Percentiles rank a stretch among this genome's conserved stretches.
These are phyloP conservation scores for Lepisosteus osseus DNA, from an alignment of 2,113 vertebrate genomes.

Conservation along the genomic window DNA sequence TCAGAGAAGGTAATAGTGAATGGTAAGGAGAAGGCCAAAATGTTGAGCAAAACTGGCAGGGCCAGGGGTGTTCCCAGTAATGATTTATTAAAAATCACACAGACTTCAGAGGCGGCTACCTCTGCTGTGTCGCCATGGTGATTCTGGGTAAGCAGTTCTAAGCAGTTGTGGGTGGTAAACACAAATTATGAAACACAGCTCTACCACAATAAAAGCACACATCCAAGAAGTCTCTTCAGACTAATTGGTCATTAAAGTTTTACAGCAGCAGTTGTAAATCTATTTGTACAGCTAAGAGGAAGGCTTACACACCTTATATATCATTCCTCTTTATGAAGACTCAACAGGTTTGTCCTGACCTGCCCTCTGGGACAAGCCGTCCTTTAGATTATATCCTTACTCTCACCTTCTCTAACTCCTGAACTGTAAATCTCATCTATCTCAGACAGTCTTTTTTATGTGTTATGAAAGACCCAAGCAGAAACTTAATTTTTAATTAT, in stretches of 20 bases:
- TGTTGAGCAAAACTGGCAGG: background rate
- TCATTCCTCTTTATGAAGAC: slow-evolving; percentile 20
- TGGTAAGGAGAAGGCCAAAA: background rate
- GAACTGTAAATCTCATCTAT: slow-evolving; percentile 13
- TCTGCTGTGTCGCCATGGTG: slow-evolving; percentile 10
- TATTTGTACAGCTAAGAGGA: slow-evolving; percentile 20
- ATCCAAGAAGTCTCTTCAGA: slow-evolving; percentile 21
- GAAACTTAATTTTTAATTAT: no score
- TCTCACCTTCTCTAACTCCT: slow-evolving; percentile 9
- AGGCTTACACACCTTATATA: slow-evolving; percentile 21
- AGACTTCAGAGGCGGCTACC: background rate
- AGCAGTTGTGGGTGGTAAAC: slow-evolving; percentile 25
- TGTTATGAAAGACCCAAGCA: no score
- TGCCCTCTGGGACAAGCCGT: slow-evolving; percentile 10
- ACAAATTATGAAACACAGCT: slow-evolving; percentile 3
- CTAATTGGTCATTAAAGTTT: slow-evolving; percentile 30
- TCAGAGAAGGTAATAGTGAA: background rate
- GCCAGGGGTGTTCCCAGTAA: background rate
- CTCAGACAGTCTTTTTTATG: background rate
- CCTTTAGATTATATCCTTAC: slow-evolving; percentile 2
- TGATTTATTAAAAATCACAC: slow-evolving; percentile 8
- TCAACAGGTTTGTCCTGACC: slow-evolving; percentile 11
- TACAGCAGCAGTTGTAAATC: slow-evolving; percentile 15
- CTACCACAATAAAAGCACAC: slow-evolving; percentile 4
- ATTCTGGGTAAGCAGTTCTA: slow-evolving; percentile 12